Percentiles rank a stretch among this genome's conserved stretches.
Conservation (phyloP, 2,888 invertebrate species). For the Hydrotaea cyrtoneurina region DNA sequence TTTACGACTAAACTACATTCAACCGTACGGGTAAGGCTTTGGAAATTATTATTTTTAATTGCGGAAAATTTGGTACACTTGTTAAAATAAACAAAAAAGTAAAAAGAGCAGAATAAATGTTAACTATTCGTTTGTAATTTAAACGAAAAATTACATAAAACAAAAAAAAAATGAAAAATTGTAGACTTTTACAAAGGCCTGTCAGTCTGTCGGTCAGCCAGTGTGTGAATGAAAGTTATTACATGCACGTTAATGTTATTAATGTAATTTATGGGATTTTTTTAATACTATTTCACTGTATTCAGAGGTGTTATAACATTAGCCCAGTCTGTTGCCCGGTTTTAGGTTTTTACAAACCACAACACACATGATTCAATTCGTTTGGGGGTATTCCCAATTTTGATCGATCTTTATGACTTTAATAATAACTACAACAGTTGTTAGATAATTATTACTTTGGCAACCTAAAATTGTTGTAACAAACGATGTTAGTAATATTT, state of each 20-base stretch:
- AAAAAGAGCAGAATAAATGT: not conserved
- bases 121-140: not conserved
- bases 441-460: not conserved
- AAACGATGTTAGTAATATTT: not conserved
- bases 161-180: constrained; percentile 33
- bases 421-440: constrained; percentile 3
- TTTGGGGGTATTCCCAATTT: not conserved
- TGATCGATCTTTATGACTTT: not conserved
- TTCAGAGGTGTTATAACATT: not conserved
- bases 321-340: not conserved
- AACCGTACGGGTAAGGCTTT: not conserved
- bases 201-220: constrained; percentile 5
- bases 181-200: constrained; percentile 4
- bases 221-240: constrained; percentile 15
- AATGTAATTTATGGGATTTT: constrained; percentile 35
- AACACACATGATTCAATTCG: not conserved
- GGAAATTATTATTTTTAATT: constrained; percentile 41
- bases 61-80: constrained; percentile 54
- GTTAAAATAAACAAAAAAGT: not conserved
- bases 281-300: not conserved
- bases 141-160: constrained; percentile 19
- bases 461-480: not conserved
- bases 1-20: not conserved
- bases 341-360: not conserved
- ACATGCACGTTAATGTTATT: constrained; percentile 27